A percentile compares a stretch with the other conserved stretches of the same genome.
These are phyloP conservation scores for human (Homo sapiens) DNA, from an alignment of 2,113 vertebrate species.

Conservation along the genomic window DNA sequence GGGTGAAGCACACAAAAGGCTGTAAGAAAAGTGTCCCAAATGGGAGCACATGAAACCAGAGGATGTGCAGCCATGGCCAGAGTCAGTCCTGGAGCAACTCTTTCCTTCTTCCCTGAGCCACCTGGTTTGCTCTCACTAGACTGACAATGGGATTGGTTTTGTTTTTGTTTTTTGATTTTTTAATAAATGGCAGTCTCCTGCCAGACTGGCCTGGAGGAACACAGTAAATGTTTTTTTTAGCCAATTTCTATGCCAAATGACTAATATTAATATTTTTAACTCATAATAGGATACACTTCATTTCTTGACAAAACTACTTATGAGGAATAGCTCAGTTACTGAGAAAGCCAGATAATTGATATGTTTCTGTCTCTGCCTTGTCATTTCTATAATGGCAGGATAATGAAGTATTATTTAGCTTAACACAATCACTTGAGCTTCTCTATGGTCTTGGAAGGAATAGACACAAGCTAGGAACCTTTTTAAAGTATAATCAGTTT, in stretches of 20 bases:
- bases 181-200: neutral
- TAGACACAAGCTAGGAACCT: constrained; percentile 32
- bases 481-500: constrained; percentile 67
- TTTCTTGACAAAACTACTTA: constrained; percentile 61
- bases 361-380: constrained; percentile 36
- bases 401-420: constrained; percentile 71
- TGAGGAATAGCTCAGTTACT: constrained; percentile 54
- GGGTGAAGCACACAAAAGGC: neutral
- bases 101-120: neutral
- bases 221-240: neutral
- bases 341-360: constrained; percentile 45
- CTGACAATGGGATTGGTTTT: neutral
- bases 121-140: neutral
- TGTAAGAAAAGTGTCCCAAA: neutral
- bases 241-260: constrained; percentile 39
- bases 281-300: constrained; percentile 49
- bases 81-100: neutral
- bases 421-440: constrained; percentile 57
- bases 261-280: constrained; percentile 62
- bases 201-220: neutral
- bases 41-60: neutral
- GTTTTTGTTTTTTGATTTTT: too few relatives aligned
- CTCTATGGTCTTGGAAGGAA: constrained; percentile 52
- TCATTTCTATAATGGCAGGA: constrained; percentile 50
- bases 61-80: neutral